These are phyloP conservation scores for Teleogryllus occipitalis DNA, from an alignment of 1,140 invertebrate species.

Conservation along the genomic window DNA sequence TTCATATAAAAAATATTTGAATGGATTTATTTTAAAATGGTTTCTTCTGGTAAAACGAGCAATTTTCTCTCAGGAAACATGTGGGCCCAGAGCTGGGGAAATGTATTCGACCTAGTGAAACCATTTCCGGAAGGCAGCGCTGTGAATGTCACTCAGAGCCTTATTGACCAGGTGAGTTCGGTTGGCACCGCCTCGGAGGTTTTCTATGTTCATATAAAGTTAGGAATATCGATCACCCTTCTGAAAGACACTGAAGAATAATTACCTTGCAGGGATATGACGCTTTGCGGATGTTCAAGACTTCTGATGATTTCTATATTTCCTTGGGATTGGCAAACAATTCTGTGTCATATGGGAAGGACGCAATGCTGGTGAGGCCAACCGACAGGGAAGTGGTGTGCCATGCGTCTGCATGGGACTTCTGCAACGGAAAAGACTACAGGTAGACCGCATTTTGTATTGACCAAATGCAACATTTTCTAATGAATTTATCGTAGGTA, in stretches of 20 bases:
- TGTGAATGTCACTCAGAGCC: slow-evolving; percentile 59
- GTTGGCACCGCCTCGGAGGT: neutral
- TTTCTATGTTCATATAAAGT: no score
- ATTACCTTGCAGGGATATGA: slow-evolving; percentile 50
- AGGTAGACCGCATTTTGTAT: slow-evolving; percentile 33
- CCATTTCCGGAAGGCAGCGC: slow-evolving; percentile 67
- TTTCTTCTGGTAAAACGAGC: no score
- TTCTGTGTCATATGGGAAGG: slow-evolving; percentile 15
- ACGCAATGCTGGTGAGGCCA: slow-evolving; percentile 71
- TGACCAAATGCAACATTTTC: no score
- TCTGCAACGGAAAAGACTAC: slow-evolving; percentile 58
- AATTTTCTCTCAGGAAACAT: slow-evolving; percentile 50
- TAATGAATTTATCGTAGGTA: no score
- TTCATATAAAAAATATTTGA: no score
- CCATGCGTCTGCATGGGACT: slow-evolving; percentile 74
- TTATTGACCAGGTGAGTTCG: slow-evolving; percentile 53
- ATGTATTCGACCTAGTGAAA: slow-evolving; percentile 60
- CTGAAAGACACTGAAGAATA: no score
- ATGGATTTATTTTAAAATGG: no score
- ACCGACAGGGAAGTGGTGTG: slow-evolving; percentile 61
- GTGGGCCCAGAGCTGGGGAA: slow-evolving; percentile 87
- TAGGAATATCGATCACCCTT: no score
- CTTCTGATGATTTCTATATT: slow-evolving; percentile 77
- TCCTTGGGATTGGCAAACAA: slow-evolving; percentile 64
- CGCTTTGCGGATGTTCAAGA: slow-evolving; percentile 63